phyloP scores from a whole-genome alignment of 2,888 invertebrate genomes.

The Druceiella hillmani region DNA sequence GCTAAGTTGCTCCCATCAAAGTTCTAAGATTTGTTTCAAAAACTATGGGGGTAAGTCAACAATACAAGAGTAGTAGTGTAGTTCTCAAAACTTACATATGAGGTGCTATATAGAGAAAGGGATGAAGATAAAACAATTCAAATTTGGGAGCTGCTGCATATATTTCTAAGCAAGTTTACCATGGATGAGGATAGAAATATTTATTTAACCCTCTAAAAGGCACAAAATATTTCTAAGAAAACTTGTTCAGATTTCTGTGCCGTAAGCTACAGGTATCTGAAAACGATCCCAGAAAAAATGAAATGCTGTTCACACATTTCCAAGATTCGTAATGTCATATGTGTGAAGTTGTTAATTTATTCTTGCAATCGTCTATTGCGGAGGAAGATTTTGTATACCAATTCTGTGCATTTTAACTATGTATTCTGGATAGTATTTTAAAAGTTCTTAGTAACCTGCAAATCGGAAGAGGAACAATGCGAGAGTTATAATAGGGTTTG shows the following conservation, averaged over 20 bases:
- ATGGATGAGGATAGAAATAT: slow-evolving; percentile 33
- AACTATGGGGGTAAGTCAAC: slow-evolving; percentile 32
- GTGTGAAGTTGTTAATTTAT: too few relatives aligned
- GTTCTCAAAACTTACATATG: slow-evolving; percentile 32
- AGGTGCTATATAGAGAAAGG: slow-evolving; percentile 31
- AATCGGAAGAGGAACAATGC: too few relatives aligned
- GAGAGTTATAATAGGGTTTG: too few relatives aligned
- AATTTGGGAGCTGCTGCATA: slow-evolving; percentile 31
- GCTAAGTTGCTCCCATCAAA: slow-evolving; percentile 29
- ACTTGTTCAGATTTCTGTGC: slow-evolving; percentile 31
- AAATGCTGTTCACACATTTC: too few relatives aligned
- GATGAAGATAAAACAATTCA: slow-evolving; percentile 26
- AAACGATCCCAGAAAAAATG: slow-evolving; percentile 25
- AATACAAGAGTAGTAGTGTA: slow-evolving; percentile 33
- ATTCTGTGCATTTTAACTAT: too few relatives aligned
- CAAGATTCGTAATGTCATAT: too few relatives aligned
- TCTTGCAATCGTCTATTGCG: too few relatives aligned
- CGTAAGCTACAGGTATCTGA: slow-evolving; percentile 32
- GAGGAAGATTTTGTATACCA: too few relatives aligned
- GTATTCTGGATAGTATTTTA: too few relatives aligned
- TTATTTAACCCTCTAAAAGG: slow-evolving; percentile 29
- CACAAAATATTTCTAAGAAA: slow-evolving; percentile 28
- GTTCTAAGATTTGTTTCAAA: slow-evolving; percentile 29
- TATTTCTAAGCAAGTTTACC: slow-evolving; percentile 33
- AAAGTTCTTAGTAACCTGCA: too few relatives aligned